Evolutionary conservation across 2,797 vertebrate species (phyloP).

Genomic region (Urocyon cinereoargenteus): DNA sequence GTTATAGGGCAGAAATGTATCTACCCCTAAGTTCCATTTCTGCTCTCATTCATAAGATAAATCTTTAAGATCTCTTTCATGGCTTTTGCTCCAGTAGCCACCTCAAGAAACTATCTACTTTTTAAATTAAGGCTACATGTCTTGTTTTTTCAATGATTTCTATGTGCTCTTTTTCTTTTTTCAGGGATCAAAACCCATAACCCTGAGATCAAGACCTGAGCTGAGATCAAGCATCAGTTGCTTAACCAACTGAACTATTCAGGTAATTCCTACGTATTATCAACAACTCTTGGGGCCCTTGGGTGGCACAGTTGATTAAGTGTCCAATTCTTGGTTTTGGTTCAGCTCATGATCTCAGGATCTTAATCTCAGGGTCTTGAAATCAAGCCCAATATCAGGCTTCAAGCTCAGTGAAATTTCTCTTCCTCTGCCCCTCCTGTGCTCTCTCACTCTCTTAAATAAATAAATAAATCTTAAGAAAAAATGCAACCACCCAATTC

Average conservation of each 20-base stretch:
- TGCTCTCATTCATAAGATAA: background rate
- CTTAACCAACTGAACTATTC: background rate
- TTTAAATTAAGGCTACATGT: background rate
- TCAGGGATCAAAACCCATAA: background rate
- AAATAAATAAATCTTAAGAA: background rate
- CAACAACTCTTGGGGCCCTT: background rate
- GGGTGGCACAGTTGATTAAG: background rate
- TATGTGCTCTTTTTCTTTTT: background rate
- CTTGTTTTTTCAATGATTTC: background rate
- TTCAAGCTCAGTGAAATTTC: background rate
- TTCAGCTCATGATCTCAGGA: background rate
- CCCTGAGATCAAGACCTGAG: background rate
- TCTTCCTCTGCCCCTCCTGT: background rate
- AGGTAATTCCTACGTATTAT: background rate
- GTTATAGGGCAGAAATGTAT: background rate
- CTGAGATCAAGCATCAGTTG: background rate
- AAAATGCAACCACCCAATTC: background rate
- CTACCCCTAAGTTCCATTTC: background rate
- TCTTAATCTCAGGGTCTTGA: background rate
- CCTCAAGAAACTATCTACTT: background rate
- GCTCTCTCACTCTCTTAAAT: background rate
- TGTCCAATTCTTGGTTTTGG: background rate
- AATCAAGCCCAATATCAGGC: background rate
- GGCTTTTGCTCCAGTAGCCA: slow-evolving; percentile 13
- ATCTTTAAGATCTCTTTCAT: background rate